Conservation (phyloP, 2,113 vertebrate species). For the Sarotherodon lohbergeri region DNA sequence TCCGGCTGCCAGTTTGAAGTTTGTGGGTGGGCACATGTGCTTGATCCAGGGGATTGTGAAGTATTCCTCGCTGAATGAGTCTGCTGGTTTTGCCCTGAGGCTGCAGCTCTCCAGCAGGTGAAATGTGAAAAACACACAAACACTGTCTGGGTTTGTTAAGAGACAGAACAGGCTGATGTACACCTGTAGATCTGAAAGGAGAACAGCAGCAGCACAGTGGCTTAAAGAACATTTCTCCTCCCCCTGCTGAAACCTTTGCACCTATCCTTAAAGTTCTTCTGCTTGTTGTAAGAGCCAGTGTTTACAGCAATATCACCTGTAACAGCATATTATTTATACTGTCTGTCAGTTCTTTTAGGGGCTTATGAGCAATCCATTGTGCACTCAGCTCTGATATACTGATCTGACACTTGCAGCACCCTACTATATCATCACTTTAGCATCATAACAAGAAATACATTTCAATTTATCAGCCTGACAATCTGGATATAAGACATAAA, state of each 20-base stretch:
- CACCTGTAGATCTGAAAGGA: background rate
- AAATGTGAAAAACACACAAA: background rate
- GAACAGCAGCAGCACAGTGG: background rate
- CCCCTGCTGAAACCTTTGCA: background rate
- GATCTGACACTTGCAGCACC: background rate
- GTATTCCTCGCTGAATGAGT: background rate
- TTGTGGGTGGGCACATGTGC: background rate
- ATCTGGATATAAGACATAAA: background rate
- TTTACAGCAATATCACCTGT: background rate
- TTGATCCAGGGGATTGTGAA: conserved; percentile 3
- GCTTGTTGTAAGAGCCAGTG: background rate
- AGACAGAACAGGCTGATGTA: background rate
- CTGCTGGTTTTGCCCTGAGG: conserved; percentile 22
- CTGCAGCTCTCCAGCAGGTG: background rate
- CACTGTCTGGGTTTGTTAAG: background rate
- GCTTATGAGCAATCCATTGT: background rate
- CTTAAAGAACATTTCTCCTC: background rate
- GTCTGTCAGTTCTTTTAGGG: background rate
- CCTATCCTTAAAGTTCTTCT: background rate
- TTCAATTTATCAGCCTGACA: background rate
- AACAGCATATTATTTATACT: background rate
- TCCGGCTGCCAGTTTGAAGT: background rate
- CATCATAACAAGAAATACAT: background rate
- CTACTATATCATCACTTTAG: background rate
- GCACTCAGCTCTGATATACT: background rate